These are phyloP conservation scores for Antennarius striatus DNA, from an alignment of 2,113 vertebrate species.

Conservation along the genomic window DNA sequence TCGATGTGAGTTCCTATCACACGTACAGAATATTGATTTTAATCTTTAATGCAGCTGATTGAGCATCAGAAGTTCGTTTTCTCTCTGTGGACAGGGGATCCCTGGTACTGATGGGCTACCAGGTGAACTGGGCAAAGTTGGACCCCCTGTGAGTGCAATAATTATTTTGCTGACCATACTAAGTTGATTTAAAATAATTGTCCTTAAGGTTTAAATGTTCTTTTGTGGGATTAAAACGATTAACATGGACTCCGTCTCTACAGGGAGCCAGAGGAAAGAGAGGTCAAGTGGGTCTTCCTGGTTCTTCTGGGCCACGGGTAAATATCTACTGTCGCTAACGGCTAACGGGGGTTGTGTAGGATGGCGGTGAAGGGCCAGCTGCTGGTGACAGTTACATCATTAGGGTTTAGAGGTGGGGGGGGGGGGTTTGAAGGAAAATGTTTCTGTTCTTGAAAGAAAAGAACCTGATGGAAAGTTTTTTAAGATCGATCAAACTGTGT, in stretches of 20 bases:
- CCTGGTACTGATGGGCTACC: slow-evolving; percentile 90
- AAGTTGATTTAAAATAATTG: neutral
- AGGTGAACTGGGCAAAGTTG: slow-evolving; percentile 91
- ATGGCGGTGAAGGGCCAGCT: neutral
- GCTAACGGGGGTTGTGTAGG: neutral
- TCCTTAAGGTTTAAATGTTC: too few species aligned
- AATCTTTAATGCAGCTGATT: neutral
- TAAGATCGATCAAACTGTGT: neutral
- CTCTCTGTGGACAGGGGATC: slow-evolving; percentile 80
- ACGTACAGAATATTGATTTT: too few species aligned
- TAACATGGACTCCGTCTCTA: neutral
- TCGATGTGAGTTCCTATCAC: slow-evolving; percentile 83
- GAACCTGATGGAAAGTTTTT: too few species aligned
- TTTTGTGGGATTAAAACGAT: neutral
- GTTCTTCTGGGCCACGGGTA: slow-evolving; percentile 86
- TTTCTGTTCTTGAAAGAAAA: neutral
- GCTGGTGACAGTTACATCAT: too few species aligned
- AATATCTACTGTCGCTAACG: slow-evolving; percentile 45
- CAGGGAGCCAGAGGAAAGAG: slow-evolving; percentile 88
- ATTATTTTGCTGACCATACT: too few species aligned
- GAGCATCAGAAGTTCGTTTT: neutral
- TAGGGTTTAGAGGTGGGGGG: too few species aligned
- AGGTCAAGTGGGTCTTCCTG: slow-evolving; percentile 86
- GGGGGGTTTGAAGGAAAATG: neutral
- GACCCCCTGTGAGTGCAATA: slow-evolving; percentile 83